These are phyloP conservation scores for Mystacornis crossleyi DNA, from an alignment of 2,113 vertebrate genomes.

Conservation along the genomic window DNA sequence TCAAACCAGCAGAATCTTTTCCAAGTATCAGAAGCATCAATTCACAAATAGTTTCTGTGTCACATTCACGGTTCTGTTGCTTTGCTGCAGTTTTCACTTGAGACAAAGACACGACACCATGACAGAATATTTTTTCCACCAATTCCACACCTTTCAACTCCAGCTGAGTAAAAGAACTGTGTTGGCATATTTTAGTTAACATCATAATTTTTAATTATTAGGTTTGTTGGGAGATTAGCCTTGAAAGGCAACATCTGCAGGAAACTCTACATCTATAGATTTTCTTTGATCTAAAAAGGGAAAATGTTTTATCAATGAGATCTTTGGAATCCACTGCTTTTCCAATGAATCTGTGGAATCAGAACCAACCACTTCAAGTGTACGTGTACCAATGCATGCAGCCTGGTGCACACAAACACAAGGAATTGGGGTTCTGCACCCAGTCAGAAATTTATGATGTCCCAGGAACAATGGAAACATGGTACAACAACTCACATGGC, in stretches of 20 bases:
- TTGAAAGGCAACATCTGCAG: not conserved
- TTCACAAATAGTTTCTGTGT: not conserved
- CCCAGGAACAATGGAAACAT: not conserved
- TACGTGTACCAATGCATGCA: not conserved
- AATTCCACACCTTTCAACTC: not conserved
- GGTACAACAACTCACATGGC: not conserved
- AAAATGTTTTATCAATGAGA: not conserved
- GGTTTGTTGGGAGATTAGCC: not conserved
- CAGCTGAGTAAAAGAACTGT: not conserved
- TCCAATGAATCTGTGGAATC: too few species aligned
- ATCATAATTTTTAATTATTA: not conserved
- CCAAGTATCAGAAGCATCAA: not conserved
- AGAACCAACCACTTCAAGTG: not conserved
- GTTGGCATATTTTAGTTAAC: not conserved
- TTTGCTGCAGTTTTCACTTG: not conserved
- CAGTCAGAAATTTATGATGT: not conserved
- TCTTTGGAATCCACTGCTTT: not conserved
- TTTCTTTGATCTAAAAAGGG: not conserved
- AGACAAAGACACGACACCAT: not conserved
- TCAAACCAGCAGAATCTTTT: not conserved
- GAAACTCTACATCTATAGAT: not conserved
- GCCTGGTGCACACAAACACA: not conserved
- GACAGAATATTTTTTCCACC: not conserved
- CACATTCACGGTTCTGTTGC: not conserved
- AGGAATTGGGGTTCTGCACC: not conserved